A percentile compares a stretch with the other conserved stretches of the same genome.
Evolutionary conservation across 1,140 invertebrate species (phyloP).

Genomic region (Pemphigus obesinymphae): DNA sequence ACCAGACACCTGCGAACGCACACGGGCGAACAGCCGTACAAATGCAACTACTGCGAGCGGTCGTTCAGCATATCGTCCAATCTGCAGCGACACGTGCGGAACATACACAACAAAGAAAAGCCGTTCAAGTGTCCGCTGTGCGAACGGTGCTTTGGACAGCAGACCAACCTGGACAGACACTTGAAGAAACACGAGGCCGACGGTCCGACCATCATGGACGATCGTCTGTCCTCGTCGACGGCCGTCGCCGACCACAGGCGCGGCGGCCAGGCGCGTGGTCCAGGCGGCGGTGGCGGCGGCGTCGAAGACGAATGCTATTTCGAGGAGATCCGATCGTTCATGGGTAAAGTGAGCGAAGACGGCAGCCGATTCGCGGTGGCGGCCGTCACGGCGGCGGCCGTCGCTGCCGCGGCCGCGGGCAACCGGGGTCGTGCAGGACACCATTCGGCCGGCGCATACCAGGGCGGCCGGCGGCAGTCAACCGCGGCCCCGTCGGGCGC

Average conservation of each 20-base stretch:
- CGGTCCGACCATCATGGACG: conserved; percentile 67
- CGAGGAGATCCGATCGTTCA: conserved; percentile 88
- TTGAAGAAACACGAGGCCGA: conserved; percentile 97
- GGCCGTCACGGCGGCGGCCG: background rate
- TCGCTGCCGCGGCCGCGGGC: background rate
- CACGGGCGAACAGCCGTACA: conserved; percentile 97
- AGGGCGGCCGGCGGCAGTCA: background rate
- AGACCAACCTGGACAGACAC: conserved; percentile 96
- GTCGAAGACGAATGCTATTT: conserved; percentile 77
- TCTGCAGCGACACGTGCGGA: conserved; percentile 95
- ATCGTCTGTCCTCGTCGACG: conserved; percentile 49
- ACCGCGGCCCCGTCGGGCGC: background rate
- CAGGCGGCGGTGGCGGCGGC: conserved; percentile 50
- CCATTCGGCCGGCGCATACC: background rate
- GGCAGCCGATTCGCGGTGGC: conserved; percentile 45
- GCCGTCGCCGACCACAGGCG: conserved; percentile 9
- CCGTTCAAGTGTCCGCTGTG: conserved; percentile 82
- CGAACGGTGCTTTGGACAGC: conserved; percentile 93
- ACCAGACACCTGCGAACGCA: conserved; percentile 95
- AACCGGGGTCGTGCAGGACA: background rate
- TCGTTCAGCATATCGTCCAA: conserved; percentile 99
- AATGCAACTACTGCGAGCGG: conserved; percentile 96
- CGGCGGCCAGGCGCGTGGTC: conserved; percentile 48
- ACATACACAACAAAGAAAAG: conserved; percentile 98
- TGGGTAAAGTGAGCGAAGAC: conserved; percentile 76